Evolutionary conservation across 1,140 invertebrate genomes (phyloP), one percentile per base, ranked within the genome.

Genomic region (Reticulitermes speratus): DNA sequence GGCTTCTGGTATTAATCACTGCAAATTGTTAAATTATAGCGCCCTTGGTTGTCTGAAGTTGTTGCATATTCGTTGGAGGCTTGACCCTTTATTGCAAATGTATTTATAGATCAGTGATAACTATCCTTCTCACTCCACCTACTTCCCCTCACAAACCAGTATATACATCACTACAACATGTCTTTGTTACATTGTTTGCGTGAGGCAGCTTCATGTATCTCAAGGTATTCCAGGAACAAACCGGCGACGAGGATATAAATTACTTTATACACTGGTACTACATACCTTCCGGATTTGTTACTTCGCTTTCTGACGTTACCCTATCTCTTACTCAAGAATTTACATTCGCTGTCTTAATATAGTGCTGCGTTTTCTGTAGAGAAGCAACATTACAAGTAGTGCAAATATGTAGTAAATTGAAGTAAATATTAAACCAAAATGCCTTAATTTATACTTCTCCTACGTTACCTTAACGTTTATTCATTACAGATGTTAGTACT

Each of bases 41-140:
- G 25, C 65, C n/a, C n/a, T 8, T 75, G 3, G 0, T 30, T 75
- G 5, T n/a, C 7, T 75, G 25, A 30, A 75, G 6, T 9, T 25
- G 65, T 75, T 75, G n/a, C 25, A 30, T n/a, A 75, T 30, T 75
- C 25, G 65, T 30, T 75, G 65, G 14, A 75, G 8, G 25, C 16
- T n/a, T 6, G 25, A 1, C 21, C 65, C 25, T 1, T 30, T 30
- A 75, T 30, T 75, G 65, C 65, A 30, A 75, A 25, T 75, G 65
- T 30, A 75, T 75, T 75, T 30, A 75, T 75, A 75, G 65, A 75
- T 75, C 65, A 75, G n/a, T 30, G 65, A 30, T 75, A 75, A 75
- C n/a, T 75, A 75, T 30, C 25, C 59, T 11, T 16, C 9, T 11
- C 9, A 48, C 9, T 16, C 45, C 45, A 55, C 52, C 19, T 16